Conservation (phyloP, 2,888 invertebrate species). For the Cheilosia pagana region DNA sequence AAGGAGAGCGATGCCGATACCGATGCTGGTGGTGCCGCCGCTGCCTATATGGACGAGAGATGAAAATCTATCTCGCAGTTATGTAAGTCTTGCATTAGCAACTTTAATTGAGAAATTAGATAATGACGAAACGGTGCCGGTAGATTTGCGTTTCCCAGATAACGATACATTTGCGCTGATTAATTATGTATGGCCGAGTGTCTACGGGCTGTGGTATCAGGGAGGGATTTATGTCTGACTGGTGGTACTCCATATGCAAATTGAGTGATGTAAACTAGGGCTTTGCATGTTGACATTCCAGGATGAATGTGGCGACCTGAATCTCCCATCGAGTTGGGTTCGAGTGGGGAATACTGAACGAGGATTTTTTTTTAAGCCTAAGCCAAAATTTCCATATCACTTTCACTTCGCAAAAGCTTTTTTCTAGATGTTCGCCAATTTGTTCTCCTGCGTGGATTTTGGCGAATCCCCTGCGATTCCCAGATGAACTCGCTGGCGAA, state of each 20-base stretch:
- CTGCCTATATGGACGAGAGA: constrained; percentile 7
- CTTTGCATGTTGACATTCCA: neutral
- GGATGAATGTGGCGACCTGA: too few species aligned
- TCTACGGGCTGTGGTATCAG: neutral
- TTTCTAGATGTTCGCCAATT: too few species aligned
- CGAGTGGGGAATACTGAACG: too few species aligned
- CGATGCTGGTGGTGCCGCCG: too few species aligned
- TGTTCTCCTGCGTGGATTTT: too few species aligned
- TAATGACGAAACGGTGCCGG: constrained; percentile 34
- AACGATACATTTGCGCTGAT: constrained; percentile 16
- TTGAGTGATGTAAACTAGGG: neutral
- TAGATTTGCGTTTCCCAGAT: constrained; percentile 40
- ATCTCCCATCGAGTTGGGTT: too few species aligned
- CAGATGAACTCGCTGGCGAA: too few species aligned
- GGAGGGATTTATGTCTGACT: neutral
- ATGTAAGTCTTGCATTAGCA: constrained; percentile 64
- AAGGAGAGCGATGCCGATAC: constrained; percentile 7
- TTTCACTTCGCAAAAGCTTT: too few species aligned
- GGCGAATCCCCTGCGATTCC: too few species aligned
- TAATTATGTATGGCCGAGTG: constrained; percentile 13
- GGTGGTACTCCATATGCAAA: neutral
- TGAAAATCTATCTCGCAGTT: constrained; percentile 61
- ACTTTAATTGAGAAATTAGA: constrained; percentile 66
- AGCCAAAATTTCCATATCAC: too few species aligned
- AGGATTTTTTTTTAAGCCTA: too few species aligned